These are phyloP conservation scores for Syrphus vitripennis DNA, from an alignment of 2,888 invertebrate species.

Conservation along the genomic window DNA sequence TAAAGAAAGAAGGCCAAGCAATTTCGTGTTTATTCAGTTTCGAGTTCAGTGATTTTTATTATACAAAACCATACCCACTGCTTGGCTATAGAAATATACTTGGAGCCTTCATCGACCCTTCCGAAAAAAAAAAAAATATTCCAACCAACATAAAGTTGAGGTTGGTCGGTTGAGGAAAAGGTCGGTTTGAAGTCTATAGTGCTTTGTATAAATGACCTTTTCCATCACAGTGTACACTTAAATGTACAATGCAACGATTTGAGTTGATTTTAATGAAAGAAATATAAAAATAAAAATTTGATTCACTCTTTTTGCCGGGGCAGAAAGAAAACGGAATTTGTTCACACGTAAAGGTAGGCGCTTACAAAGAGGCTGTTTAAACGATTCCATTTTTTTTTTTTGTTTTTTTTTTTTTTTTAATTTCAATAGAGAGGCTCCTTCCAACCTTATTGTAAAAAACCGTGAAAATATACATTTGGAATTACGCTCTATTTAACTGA, in stretches of 20 bases:
- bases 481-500: conserved; percentile 34
- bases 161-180: not conserved
- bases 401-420: not conserved
- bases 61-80: conserved; percentile 22
- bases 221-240: conserved; percentile 14
- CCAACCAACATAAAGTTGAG: not conserved
- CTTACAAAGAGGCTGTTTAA: conserved; percentile 24
- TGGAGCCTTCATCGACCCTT: not conserved
- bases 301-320: conserved; percentile 30
- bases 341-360: conserved; percentile 60
- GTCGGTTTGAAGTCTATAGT: not conserved
- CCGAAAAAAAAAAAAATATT: not conserved
- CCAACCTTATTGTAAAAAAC: not conserved
- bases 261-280: conserved; percentile 56
- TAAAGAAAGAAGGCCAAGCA: conserved; percentile 44
- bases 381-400: not conserved
- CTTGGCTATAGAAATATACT: not conserved
- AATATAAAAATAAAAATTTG: conserved; percentile 20
- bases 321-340: conserved; percentile 50
- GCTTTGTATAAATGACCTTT: conserved; percentile 42
- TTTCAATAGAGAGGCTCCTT: not conserved
- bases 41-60: conserved; percentile 69
- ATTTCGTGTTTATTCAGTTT: conserved; percentile 69
- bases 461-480: not conserved
- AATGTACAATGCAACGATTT: conserved; percentile 51